Evolutionary conservation across 2,888 invertebrate genomes (phyloP), one percentile per base, ranked within the genome.

Genomic region (Macropis europaea): DNA sequence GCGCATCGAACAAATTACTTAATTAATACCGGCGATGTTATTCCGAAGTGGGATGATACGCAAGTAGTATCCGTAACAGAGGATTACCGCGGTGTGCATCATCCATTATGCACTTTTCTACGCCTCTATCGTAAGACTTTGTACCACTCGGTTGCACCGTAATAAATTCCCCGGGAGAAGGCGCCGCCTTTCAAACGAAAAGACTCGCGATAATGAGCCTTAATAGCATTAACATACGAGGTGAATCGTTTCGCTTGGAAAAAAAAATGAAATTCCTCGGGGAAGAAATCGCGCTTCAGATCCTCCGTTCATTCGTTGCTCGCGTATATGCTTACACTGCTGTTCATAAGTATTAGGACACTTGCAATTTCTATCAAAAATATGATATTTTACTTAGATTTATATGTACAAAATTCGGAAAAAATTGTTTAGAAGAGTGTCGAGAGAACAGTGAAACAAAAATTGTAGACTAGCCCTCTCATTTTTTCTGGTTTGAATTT

Each of bases 1-100:
- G 19, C 19, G 13, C 30, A 19, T 43, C 24, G 30, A 50, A 66
- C 42, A 69, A 75, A 76, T 76, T 76, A 56, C 62, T 76, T 72
- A 76, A 75, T 72, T 72, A 63, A 69, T 72, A 72, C 57, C 71
- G 34, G 5, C 9, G 28, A 15, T 24, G 40, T 40, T 13, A 38
- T 36, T 30, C 22, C 24, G 34, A 45, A 59, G 42, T 15, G 36
- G 47, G 52, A 40, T n/a, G 43, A 32, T 53, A 42, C 40, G 54
- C 53, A 62, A 19, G 60, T 7, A 28, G 32, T 26, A 19, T 30
- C 66, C 24, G 13, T 28, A 47, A 40, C n/a, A 38, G 45, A 3
- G 24, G 3, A 50, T 32, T 34, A 45, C 13, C 38, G 48, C 13
- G 30, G 19, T 11, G n/a, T 24, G 24, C 24, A 40, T 19, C 15